These are phyloP conservation scores for Cebus imitator DNA, from an alignment of 2,113 vertebrate species.

Conservation along the genomic window DNA sequence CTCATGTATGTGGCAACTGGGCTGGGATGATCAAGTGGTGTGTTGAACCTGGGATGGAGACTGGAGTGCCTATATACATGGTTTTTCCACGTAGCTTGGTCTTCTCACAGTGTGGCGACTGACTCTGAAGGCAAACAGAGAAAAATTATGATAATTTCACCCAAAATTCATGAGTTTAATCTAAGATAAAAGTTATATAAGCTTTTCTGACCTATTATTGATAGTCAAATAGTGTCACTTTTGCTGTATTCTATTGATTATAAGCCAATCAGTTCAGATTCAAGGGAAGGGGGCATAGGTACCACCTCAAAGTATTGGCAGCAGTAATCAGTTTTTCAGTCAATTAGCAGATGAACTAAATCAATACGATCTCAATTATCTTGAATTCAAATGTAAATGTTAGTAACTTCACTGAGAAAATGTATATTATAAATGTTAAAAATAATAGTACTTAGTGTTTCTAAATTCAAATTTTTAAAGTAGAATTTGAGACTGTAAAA, in stretches of 20 bases:
- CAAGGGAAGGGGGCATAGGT: background rate
- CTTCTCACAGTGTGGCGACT: background rate
- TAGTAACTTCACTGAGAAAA: background rate
- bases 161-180: background rate
- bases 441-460: background rate
- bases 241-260: background rate
- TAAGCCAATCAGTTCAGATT: background rate
- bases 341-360: background rate
- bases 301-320: background rate
- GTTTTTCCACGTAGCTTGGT: accelerated
- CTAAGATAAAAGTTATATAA: background rate
- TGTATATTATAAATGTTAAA: background rate
- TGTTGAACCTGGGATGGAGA: background rate
- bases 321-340: background rate
- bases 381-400: background rate
- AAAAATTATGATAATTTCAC: background rate
- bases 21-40: background rate
- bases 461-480: background rate
- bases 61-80: accelerated
- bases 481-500: background rate
- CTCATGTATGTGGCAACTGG: background rate
- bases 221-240: background rate
- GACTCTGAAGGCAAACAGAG: background rate
- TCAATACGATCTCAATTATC: background rate
- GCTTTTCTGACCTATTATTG: background rate